These are phyloP conservation scores for Drosophila neoperkinsi DNA, from an alignment of 2,888 invertebrate species.

Conservation along the genomic window DNA sequence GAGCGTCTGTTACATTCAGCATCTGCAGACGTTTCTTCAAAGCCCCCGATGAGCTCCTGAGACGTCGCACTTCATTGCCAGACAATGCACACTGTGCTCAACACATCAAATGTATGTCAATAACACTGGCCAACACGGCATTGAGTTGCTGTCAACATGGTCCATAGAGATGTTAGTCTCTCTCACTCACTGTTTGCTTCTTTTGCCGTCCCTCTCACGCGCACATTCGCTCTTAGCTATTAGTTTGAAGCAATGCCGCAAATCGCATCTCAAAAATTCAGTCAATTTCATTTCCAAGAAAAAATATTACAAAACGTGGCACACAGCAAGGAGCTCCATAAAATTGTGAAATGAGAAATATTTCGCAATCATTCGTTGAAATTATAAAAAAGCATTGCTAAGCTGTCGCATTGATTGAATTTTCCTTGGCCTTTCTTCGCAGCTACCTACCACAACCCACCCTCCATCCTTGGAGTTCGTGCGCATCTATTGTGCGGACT, in stretches of 20 bases:
- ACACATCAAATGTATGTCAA: constrained; percentile 71
- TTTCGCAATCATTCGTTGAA: constrained; percentile 75
- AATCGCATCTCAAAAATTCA: constrained; percentile 70
- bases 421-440: constrained; percentile 35
- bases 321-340: constrained; percentile 20
- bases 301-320: constrained; percentile 31
- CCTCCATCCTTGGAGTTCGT: constrained; percentile 3
- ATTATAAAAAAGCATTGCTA: constrained; percentile 78
- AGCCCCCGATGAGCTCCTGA: constrained; percentile 25
- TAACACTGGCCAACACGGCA: constrained; percentile 63
- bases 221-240: constrained; percentile 37
- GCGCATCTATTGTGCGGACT: constrained; percentile 50
- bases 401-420: constrained; percentile 76
- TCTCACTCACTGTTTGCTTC: background rate
- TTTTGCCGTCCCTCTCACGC: background rate
- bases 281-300: constrained; percentile 56
- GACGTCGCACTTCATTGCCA: constrained; percentile 43
- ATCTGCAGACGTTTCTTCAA: constrained; percentile 16
- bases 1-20: constrained; percentile 41
- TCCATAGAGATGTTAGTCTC: background rate
- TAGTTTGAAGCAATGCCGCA: constrained; percentile 36
- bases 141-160: constrained; percentile 55
- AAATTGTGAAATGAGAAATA: constrained; percentile 69
- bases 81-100: constrained; percentile 58
- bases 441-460: background rate